phyloP scores from a whole-genome alignment of 1,140 invertebrate genomes.

The Mesaphorura yosii region DNA sequence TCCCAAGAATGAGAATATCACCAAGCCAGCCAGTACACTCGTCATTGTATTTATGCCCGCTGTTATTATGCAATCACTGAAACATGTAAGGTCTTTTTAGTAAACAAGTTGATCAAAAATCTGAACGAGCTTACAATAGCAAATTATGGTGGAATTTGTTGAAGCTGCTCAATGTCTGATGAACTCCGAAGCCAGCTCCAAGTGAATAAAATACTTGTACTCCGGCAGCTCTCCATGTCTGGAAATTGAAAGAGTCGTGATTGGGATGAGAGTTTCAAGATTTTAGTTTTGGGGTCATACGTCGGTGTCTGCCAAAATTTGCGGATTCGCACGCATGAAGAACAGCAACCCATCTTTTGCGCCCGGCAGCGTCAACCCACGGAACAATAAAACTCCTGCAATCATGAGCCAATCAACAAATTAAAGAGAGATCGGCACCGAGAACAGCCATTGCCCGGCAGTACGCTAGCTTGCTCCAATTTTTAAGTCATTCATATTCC shows the following conservation, averaged over 20 bases:
- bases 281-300: too few species aligned
- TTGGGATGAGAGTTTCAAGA: too few species aligned
- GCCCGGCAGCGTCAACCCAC: slow-evolving; percentile 52
- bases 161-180: slow-evolving; percentile 78
- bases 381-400: slow-evolving; percentile 54
- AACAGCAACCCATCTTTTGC: slow-evolving; percentile 37
- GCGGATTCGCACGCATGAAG: too few species aligned
- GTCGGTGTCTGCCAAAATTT: too few species aligned
- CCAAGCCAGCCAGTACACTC: not conserved
- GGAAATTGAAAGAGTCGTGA: too few species aligned
- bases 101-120: not conserved
- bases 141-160: slow-evolving; percentile 76
- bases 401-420: too few species aligned
- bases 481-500: too few species aligned
- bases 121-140: not conserved
- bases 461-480: too few species aligned
- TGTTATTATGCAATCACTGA: not conserved
- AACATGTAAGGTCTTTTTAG: not conserved
- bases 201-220: slow-evolving; percentile 84
- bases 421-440: too few species aligned
- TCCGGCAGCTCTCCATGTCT: slow-evolving; percentile 87
- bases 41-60: not conserved
- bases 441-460: too few species aligned
- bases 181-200: slow-evolving; percentile 80
- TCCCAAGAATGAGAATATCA: not conserved